Evolutionary conservation across 2,113 vertebrate species (phyloP).

Genomic region (Arvicanthis niloticus): DNA sequence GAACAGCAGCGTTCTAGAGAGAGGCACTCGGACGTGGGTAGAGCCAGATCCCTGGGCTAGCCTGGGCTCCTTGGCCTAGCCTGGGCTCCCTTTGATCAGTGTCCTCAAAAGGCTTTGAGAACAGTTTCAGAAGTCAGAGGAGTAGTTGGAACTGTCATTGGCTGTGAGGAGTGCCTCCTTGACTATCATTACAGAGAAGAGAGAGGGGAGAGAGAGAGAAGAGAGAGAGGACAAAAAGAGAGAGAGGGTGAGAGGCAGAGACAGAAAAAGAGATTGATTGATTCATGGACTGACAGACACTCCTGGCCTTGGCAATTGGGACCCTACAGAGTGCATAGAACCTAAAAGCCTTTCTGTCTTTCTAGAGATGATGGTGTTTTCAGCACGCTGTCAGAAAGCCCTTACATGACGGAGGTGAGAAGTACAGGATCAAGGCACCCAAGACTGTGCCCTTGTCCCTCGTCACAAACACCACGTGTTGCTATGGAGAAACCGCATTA

Average conservation of each 20-base stretch:
- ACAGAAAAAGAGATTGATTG: no score
- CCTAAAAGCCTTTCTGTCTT: not conserved
- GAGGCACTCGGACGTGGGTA: not conserved
- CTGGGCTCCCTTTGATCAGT: not conserved
- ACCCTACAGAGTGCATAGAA: not conserved
- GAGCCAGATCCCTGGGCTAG: not conserved
- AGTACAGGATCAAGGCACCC: not conserved
- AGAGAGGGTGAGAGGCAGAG: no score
- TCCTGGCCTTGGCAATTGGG: not conserved
- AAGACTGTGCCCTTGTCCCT: not conserved
- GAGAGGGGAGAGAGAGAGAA: not conserved
- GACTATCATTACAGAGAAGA: not conserved
- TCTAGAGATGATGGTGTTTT: not conserved
- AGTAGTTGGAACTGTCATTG: not conserved
- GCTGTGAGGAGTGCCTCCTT: not conserved
- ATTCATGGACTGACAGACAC: no score
- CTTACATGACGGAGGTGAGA: not conserved
- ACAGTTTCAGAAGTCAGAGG: not conserved
- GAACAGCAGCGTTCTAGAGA: slow-evolving; percentile 19
- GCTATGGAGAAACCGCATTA: not conserved
- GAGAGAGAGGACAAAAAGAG: not conserved
- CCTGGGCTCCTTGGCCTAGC: not conserved
- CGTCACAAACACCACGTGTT: no score
- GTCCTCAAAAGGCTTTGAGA: rapidly evolving
- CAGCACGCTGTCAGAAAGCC: not conserved